Conservation (phyloP, 2,888 invertebrate species). For the Ypsolopha sequella region DNA sequence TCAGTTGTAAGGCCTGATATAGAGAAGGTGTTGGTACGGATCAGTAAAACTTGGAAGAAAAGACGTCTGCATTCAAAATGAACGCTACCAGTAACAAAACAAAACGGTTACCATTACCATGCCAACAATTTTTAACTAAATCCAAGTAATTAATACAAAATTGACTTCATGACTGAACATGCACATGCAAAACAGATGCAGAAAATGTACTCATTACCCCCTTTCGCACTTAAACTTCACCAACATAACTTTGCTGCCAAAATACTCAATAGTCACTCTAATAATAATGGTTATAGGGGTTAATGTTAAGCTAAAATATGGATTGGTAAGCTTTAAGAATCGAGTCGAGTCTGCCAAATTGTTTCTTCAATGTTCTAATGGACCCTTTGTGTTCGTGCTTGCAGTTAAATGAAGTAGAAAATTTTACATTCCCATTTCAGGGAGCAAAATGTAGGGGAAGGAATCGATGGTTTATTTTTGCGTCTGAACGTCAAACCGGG, state of each 20-base stretch:
- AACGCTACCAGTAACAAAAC: no score
- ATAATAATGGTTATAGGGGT: not conserved
- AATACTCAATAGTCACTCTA: not conserved
- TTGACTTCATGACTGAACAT: not conserved
- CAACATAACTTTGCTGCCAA: not conserved
- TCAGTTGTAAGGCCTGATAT: no score
- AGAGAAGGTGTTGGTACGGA: no score
- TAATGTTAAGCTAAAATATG: not conserved
- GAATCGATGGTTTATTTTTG: not conserved
- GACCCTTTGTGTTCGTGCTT: conserved; percentile 19
- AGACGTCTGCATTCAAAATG: no score
- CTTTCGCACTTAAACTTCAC: not conserved
- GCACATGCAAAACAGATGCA: not conserved
- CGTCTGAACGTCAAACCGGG: not conserved
- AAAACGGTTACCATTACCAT: no score
- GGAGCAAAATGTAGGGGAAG: not conserved
- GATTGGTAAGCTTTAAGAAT: conserved; percentile 7
- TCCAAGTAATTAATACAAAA: no score
- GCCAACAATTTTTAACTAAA: no score
- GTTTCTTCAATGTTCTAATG: conserved; percentile 35
- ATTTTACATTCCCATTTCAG: conserved; percentile 16
- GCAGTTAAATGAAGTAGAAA: conserved; percentile 26
- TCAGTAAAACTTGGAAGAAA: no score
- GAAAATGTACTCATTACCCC: not conserved
- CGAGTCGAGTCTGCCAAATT: conserved; percentile 24